These are phyloP conservation scores for Nothobranchius furzeri DNA, from an alignment of 2,113 vertebrate species.

Conservation along the genomic window DNA sequence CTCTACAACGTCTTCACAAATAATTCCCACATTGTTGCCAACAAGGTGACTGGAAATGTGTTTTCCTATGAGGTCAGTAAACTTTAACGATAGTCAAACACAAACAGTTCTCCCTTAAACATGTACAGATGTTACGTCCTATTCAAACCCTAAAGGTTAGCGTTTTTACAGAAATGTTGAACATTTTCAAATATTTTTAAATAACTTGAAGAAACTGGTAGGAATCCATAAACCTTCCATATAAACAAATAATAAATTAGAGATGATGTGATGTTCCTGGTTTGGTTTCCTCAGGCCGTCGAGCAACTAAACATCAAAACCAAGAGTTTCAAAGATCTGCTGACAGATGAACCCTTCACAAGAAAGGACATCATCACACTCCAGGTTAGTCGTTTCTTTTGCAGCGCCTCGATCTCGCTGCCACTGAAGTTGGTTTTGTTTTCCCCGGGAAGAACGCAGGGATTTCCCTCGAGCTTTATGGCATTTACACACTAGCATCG, in stretches of 20 bases:
- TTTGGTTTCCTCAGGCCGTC: slow-evolving; percentile 68
- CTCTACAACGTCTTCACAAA: slow-evolving; percentile 96
- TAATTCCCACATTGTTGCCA: slow-evolving; percentile 93
- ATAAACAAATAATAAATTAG: too few species aligned
- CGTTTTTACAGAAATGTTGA: too few species aligned
- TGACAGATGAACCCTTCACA: slow-evolving; percentile 91
- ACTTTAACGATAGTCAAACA: background rate
- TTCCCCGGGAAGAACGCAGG: too few species aligned
- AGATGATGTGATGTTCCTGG: background rate
- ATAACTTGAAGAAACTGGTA: too few species aligned
- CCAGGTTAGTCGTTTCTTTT: slow-evolving; percentile 77
- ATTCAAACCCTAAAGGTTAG: too few species aligned
- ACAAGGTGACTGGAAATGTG: slow-evolving; percentile 93
- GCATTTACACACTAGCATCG: too few species aligned
- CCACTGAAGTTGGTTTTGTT: background rate
- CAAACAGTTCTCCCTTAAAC: too few species aligned
- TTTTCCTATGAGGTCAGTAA: slow-evolving; percentile 89
- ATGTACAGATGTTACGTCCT: too few species aligned
- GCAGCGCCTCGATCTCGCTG: too few species aligned
- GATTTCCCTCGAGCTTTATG: too few species aligned
- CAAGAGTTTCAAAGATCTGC: slow-evolving; percentile 91
- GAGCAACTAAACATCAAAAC: slow-evolving; percentile 97
- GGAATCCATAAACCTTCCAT: too few species aligned
- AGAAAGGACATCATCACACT: slow-evolving; percentile 90
- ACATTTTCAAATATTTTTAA: too few species aligned